Evolutionary conservation across 2,888 invertebrate species (phyloP).

Genomic region (Acrobasis consociella): DNA sequence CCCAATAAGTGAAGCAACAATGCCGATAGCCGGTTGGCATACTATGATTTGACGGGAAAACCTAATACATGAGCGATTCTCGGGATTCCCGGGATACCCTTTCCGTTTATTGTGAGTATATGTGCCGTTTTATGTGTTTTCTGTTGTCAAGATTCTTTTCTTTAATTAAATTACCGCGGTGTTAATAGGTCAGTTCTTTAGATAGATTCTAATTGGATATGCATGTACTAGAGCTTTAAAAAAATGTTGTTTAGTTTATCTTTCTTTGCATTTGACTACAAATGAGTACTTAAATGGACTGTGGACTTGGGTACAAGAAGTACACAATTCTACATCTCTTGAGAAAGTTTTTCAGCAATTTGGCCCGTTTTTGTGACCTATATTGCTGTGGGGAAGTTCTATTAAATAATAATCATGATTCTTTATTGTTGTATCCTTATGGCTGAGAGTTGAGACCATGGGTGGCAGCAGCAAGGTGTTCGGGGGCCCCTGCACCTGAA

Average conservation of each 20-base stretch:
- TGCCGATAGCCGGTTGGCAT: slow-evolving; percentile 31
- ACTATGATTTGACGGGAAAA: slow-evolving; percentile 28
- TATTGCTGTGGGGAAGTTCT: too few species aligned
- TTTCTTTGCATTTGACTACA: background rate
- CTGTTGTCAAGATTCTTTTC: background rate
- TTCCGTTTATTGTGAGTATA: slow-evolving; percentile 33
- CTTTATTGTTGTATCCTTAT: too few species aligned
- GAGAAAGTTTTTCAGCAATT: too few species aligned
- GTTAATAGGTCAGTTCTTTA: slow-evolving; percentile 10
- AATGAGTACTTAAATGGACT: background rate
- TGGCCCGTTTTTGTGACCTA: too few species aligned
- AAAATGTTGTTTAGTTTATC: background rate
- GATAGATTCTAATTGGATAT: slow-evolving; percentile 20
- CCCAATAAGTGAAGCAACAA: slow-evolving; percentile 33
- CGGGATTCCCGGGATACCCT: slow-evolving; percentile 26
- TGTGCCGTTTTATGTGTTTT: slow-evolving; percentile 3
- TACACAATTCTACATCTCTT: too few species aligned
- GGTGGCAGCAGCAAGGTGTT: too few species aligned
- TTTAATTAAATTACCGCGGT: slow-evolving; percentile 18
- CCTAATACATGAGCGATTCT: slow-evolving; percentile 35
- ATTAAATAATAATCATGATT: too few species aligned
- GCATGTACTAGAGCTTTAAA: background rate
- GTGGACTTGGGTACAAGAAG: background rate
- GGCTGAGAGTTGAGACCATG: too few species aligned
- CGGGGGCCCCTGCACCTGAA: too few species aligned